phyloP scores from a whole-genome alignment of 2,797 vertebrate species.

The Merluccius polli region DNA sequence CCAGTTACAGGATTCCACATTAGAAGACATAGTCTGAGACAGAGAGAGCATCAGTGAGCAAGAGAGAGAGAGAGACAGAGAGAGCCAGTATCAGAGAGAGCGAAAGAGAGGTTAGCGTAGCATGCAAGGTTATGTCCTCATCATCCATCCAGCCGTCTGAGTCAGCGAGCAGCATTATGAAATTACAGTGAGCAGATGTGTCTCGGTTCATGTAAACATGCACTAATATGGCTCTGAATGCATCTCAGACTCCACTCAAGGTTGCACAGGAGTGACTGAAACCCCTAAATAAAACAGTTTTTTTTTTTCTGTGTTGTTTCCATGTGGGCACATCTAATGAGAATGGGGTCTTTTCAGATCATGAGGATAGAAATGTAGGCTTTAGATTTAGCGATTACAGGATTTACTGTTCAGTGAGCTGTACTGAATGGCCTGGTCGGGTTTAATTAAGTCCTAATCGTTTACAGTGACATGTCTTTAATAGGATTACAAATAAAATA shows the following conservation, averaged over 20 bases:
- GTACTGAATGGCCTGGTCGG: not conserved
- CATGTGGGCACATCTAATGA: not conserved
- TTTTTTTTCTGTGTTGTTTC: not conserved
- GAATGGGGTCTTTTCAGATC: not conserved
- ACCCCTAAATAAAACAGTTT: not conserved
- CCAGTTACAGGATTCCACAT: not conserved
- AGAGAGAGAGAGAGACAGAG: constrained; percentile 6
- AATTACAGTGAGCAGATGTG: not conserved
- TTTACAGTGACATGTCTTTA: not conserved
- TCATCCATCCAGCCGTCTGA: not conserved
- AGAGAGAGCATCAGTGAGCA: not conserved
- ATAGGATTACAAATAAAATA: no score
- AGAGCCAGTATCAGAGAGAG: not conserved
- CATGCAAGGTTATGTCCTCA: not conserved
- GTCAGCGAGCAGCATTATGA: not conserved
- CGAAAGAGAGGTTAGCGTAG: not conserved
- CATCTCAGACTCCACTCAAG: not conserved
- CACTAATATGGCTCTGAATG: not conserved
- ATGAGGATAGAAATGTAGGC: not conserved
- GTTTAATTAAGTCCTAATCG: not conserved
- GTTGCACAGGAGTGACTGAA: not conserved
- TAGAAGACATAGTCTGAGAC: not conserved
- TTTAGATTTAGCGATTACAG: not conserved
- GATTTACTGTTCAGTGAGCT: not conserved
- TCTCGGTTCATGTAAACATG: not conserved